Base-by-base conservation (phyloP, 2,888 invertebrate genomes). In the Oligia strigilis region DNA sequence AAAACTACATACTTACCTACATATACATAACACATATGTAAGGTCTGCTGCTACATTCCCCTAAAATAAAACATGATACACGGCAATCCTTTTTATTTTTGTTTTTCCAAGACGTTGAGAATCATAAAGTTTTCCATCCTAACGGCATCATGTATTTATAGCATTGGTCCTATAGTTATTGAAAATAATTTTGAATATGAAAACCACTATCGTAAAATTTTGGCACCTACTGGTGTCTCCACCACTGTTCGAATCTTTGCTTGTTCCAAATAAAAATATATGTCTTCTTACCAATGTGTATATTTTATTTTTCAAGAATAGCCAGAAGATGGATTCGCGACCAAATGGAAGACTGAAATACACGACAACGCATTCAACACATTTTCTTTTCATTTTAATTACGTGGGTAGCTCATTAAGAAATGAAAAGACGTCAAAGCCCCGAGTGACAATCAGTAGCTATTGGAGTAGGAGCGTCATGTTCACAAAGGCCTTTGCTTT, bases 321-420 rank as follows among this genome's bases (percentile, higher is more conserved):
- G 23, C 17, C 46, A 23, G 3, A 17, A 36, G 8, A 43, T 52
- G 5, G 17, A 77, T 64, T 64, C 70, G 14, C 40, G 14, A n/a
- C 6, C 9, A 58, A 65, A 66, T 52, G 8, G 43, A 3, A 64
- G 9, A 49, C 11, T 36, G 1, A 43, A 62, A 60, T 60, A 49
- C 19, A 52, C 6, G 0, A 13, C 52, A 52, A 46, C 8, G 23
- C 13, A 36, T 43, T 81, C 17, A 71, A 66, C n/a, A 67, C 6
- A 52, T 67, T 36, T 65, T 62, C 5, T 23, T 62, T 29, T 62
- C 17, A 46, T 81, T 77, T 49, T 13, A 52, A 36, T 40, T 65
- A 69, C 19, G 60, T 46, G 40, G 40, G 55, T 40, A 23, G 40
- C 71, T 78, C 60, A 66, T 82, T 82, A 82, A 62, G 14, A 40